phyloP scores from a whole-genome alignment of 2,113 vertebrate species.

The Upupa epops region DNA sequence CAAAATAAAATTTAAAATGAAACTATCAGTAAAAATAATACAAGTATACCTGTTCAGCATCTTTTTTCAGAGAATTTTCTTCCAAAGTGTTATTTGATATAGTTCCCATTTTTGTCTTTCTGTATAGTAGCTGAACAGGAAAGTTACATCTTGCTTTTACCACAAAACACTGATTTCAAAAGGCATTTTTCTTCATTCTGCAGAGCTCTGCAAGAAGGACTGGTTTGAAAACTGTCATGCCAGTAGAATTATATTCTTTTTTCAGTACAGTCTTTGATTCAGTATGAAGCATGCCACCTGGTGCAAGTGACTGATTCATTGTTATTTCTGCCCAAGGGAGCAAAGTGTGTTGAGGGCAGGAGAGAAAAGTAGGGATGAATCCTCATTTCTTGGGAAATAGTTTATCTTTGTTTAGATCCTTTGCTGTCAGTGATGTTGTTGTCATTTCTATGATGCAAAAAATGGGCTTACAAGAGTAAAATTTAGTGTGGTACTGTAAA shows the following conservation, averaged over 20 bases:
- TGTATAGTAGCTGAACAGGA: neutral
- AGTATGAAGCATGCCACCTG: neutral
- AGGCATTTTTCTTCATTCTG: neutral
- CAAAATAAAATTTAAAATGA: neutral
- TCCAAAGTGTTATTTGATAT: neutral
- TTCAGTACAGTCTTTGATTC: constrained; percentile 24
- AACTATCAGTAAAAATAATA: neutral
- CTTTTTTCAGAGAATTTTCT: neutral
- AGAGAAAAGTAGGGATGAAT: neutral
- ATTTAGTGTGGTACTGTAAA: neutral
- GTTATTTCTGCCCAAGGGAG: constrained; percentile 3
- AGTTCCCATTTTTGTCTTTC: neutral
- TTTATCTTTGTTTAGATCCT: neutral
- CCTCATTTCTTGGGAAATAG: neutral
- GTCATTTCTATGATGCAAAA: neutral
- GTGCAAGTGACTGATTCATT: constrained; percentile 30
- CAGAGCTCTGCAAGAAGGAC: neutral
- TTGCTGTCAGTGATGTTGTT: neutral
- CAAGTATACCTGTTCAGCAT: neutral
- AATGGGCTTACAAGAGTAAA: neutral
- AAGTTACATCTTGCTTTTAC: neutral
- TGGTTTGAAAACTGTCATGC: constrained; percentile 8
- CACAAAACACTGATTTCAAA: neutral
- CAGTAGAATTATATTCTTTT: neutral
- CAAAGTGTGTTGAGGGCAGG: neutral